Evolutionary conservation across 1,140 invertebrate genomes (phyloP), one percentile per base, ranked within the genome.

Genomic region (Drosophila baimaii): DNA sequence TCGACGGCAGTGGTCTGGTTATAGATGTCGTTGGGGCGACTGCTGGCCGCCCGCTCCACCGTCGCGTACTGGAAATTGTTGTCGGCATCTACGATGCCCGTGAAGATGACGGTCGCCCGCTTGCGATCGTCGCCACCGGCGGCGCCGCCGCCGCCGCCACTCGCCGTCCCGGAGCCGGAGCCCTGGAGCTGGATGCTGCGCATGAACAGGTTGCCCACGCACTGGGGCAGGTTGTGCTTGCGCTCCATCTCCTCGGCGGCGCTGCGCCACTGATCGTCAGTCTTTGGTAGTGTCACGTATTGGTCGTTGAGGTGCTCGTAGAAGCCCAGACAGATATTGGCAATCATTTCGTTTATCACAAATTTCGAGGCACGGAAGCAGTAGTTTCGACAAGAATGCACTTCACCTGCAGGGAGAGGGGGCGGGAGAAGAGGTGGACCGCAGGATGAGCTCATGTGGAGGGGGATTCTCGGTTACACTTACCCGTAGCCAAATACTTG

Each of bases 271-370:
- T 91, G 88, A 72, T 91, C 90, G 71, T 91, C 88, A 86, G 90
- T 91, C 83, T 91, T 91, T 90, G 90, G 90, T 81, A 90, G 81
- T 86, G 78, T 85, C 68, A 91, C 77, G 77, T 86, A 91, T 90
- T 90, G 83, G 71, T 91, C 90, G 74, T 91, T 90, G 55, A 91
- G 89, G 77, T 83, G 79, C 80, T 90, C 88, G 35, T 91, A 91
- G 75, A 91, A 91, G 80, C 89, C 86, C 79, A 90, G 73, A 81
- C 90, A 91, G 73, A 91, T 91, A 78, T 91, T 90, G 81, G 88
- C 86, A 79, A 91, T 91, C 90, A 91, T 91, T 86, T 85, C 89
- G 76, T 91, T 81, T 86, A 91, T 91, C 81, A 91, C 90, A 90
- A 90, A 80, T 84, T 91, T 91, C 57, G 90, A 91, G 82, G 90